Percentiles rank a stretch among this genome's conserved stretches.
These are phyloP conservation scores for Panagrolaimus sp. DNA, from an alignment of 1,140 invertebrate genomes.

Conservation along the genomic window DNA sequence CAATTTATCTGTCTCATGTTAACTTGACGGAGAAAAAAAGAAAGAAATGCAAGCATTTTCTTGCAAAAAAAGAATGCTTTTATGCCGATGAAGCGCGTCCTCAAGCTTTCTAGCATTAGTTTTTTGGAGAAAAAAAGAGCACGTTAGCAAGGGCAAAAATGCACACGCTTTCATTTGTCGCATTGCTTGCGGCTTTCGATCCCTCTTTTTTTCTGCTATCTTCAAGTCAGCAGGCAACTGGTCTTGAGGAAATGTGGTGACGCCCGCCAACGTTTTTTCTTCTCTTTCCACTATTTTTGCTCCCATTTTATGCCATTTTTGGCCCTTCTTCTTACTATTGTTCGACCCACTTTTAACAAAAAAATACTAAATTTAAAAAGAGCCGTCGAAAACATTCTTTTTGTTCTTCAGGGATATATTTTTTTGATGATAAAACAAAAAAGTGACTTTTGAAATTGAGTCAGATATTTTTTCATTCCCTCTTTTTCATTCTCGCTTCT, in stretches of 20 bases:
- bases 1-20: slow-evolving; percentile 16
- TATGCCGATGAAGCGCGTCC: too few species aligned
- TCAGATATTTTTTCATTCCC: too few species aligned
- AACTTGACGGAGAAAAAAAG: too few species aligned
- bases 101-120: neutral
- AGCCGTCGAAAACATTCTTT: too few species aligned
- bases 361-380: too few species aligned
- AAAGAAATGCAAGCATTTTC: too few species aligned
- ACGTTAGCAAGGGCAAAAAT: neutral
- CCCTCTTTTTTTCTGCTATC: neutral
- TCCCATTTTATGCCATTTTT: slow-evolving; percentile 13
- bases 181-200: slow-evolving; percentile 15
- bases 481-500: too few species aligned
- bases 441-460: too few species aligned
- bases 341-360: too few species aligned
- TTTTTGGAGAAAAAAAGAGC: neutral
- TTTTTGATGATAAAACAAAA: too few species aligned
- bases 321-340: neutral
- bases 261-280: neutral
- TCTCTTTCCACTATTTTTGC: neutral
- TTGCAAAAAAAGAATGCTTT: too few species aligned
- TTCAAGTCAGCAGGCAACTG: slow-evolving; percentile 1
- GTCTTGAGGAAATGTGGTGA: neutral
- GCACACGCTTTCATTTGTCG: slow-evolving; percentile 2
- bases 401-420: too few species aligned